Percentiles rank a stretch among this genome's conserved stretches.
Evolutionary conservation across 2,113 vertebrate genomes (phyloP).

Genomic region (Patagioenas fasciata): DNA sequence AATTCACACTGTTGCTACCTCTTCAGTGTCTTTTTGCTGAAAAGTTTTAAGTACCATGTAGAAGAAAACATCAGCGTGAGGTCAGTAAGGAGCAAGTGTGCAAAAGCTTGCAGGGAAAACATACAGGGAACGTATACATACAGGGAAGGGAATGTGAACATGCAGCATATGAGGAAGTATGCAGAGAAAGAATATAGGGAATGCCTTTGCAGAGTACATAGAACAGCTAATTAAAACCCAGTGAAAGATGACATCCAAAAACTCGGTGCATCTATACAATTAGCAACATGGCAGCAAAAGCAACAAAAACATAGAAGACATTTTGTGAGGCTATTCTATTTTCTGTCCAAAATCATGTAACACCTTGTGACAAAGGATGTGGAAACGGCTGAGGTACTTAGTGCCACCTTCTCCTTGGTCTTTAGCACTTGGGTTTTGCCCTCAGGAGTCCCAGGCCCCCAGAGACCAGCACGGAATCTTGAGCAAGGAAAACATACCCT

Average conservation of each 20-base stretch:
- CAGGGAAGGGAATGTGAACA: not conserved
- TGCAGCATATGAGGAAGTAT: not conserved
- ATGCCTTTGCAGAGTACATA: not conserved
- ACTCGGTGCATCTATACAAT: not conserved
- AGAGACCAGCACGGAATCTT: not conserved
- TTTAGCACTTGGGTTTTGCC: not conserved
- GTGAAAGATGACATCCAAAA: not conserved
- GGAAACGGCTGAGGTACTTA: not conserved
- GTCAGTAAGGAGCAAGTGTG: not conserved
- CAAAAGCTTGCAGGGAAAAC: not conserved
- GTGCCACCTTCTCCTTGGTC: not conserved
- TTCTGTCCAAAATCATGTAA: not conserved
- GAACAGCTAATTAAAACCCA: not conserved
- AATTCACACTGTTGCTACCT: not conserved
- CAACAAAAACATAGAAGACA: not conserved
- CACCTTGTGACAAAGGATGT: not conserved
- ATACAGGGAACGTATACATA: rapidly evolving
- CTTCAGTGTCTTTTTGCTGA: not conserved
- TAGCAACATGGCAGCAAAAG: not conserved
- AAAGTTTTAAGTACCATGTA: not conserved
- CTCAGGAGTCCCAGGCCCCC: not conserved
- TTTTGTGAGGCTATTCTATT: not conserved
- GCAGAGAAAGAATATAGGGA: not conserved
- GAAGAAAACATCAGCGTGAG: not conserved
- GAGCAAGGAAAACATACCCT: not conserved